A percentile compares a stretch with the other conserved stretches of the same genome.
phyloP scores from a whole-genome alignment of 2,888 invertebrate species.

The Papilio demoleus region DNA sequence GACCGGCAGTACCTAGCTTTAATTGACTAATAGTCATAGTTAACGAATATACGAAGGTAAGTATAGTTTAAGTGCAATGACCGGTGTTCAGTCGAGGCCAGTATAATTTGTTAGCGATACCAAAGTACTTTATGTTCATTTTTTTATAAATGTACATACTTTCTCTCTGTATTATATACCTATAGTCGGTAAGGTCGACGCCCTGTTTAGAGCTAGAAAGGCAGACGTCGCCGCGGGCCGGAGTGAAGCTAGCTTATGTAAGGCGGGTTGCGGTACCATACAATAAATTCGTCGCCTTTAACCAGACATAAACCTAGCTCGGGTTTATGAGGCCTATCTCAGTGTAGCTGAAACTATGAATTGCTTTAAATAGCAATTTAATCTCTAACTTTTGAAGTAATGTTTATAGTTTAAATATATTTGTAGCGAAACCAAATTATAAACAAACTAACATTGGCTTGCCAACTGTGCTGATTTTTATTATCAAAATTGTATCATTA shows the following conservation, averaged over 20 bases:
- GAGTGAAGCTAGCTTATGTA: slow-evolving; percentile 30
- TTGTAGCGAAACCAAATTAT: neutral
- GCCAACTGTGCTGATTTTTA: slow-evolving; percentile 8
- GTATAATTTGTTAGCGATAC: neutral
- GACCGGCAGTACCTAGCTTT: neutral
- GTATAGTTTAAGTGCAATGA: neutral
- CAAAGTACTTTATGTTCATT: slow-evolving; percentile 7
- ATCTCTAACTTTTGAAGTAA: no score
- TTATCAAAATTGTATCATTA: neutral
- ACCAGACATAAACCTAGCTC: neutral
- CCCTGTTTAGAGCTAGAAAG: slow-evolving; percentile 35
- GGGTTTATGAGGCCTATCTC: neutral
- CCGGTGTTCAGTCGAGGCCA: slow-evolving; percentile 1
- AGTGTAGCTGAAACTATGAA: neutral
- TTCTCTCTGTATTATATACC: slow-evolving; percentile 12
- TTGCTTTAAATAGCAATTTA: no score
- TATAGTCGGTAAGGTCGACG: slow-evolving; percentile 19
- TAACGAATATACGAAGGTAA: neutral
- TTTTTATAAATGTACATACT: neutral
- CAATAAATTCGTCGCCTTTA: neutral
- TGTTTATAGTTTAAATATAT: no score
- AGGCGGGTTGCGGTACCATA: neutral
- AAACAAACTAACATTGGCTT: slow-evolving; percentile 5
- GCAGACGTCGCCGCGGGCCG: slow-evolving; percentile 28
- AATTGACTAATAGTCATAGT: neutral